Evolutionary conservation across 2,888 invertebrate genomes (phyloP), one percentile per base, ranked within the genome.

Genomic region (Chaetoderma sp.): DNA sequence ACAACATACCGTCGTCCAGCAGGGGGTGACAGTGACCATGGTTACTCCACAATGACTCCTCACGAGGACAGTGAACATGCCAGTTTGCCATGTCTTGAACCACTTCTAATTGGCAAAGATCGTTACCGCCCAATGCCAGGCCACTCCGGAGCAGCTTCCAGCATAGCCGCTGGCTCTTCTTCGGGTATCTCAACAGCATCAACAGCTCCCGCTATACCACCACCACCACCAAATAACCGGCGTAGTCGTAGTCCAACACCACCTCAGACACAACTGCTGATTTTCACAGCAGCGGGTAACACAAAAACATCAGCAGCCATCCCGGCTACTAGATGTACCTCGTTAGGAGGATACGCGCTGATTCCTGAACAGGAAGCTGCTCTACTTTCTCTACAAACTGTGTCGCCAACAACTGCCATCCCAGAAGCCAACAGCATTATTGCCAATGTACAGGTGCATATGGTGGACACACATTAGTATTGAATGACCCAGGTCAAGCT

Each of bases 361-460:
- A 81, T 81, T 67, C 79, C 78, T 32, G 81, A 81, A 68, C 82
- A n/a, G n/a, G n/a, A 80, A 66, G 78, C 78, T 47, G 54, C 71
- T n/a, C 70, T 80, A 59, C 77, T 79, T 13, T 70, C 73, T 27
- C 66, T 67, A 63, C 78, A 78, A 63, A 83, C 83, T 32, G 63
- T 79, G 23, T 65, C 83, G 47, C 75, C 72, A 33, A 64, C n/a
- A n/a, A n/a, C 57, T 8, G 69, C 65, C 23, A 67, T 63, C 50
- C 68, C 73, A 28, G 77, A 78, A 18, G 63, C 88, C 44, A 91
- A 91, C 84, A 90, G 89, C 84, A 90, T 95, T 69, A 88, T 94
- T 77, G 94, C 93, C 52, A 93, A 94, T n/a, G 95, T 95, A 30
- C 94, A 94, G 59, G 95, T 95, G 63, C 95, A 95, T 83, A 94